Evolutionary conservation across 2,797 vertebrate species (phyloP), one percentile per base, ranked within the genome.

Genomic region (Crenuchus spilurus): DNA sequence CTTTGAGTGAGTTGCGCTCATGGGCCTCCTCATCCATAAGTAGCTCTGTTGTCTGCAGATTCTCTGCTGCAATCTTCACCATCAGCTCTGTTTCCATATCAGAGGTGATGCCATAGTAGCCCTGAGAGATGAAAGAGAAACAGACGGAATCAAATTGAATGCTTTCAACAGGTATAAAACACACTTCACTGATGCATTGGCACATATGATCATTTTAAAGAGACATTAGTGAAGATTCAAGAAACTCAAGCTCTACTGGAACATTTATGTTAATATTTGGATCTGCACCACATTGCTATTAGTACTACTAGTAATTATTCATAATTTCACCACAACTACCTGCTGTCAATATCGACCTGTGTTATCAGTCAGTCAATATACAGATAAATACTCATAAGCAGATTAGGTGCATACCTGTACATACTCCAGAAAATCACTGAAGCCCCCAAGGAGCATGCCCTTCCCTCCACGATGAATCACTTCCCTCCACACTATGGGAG

Each of bases 401-500:
- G n/a, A n/a, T 7, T 41, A 16, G 2, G 1, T 37, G 26, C 46
- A 10, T 89, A 98, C 98, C 95, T 96, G 92, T 44, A 92, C 91
- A 28, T 97, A 91, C 74, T 97, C 91, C 18, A 97, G 76, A 81
- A 99, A 98, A 28, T 97, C 95, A 71, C 85, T 91, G 79, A 94
- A 88, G 65, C 96, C 96, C 66, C 98, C 98, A 22, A 99, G 69
- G 31, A 98, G 90, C 76, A 93, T 77, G 18, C 91, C 95, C 80
- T 93, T 95, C 1, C 96, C 94, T 24, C 96, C 96, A 60, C 92
- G 93, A 58, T 93, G 88, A 66, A 95, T 81, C n/a, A 98, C 85
- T 39, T 99, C 97, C 87, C 96, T 95, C 98, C 97, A 99, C 79
- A 99, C 77, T 57, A 99, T 82, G 71, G 97, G 98, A 37, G 94